phyloP scores from a whole-genome alignment of 2,113 vertebrate genomes.

The Aramus guarauna region DNA sequence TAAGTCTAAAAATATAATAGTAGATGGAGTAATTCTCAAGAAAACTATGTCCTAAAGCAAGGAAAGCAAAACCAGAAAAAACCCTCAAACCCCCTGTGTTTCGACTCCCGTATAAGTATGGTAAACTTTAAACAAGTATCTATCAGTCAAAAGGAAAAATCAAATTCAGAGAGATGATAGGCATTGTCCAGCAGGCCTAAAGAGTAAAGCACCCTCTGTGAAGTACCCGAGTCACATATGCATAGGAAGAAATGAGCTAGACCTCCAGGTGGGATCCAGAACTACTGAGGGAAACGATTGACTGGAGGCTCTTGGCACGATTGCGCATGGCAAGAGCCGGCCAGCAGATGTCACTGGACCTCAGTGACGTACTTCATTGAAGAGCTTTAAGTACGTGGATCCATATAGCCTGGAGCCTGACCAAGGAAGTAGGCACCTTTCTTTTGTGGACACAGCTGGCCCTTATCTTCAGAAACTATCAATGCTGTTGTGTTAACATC shows the following conservation, averaged over 20 bases:
- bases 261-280: background rate
- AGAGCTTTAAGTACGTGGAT: background rate
- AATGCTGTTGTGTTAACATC: background rate
- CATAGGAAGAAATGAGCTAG: background rate
- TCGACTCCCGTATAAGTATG: background rate
- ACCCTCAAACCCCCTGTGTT: background rate
- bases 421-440: background rate
- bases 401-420: background rate
- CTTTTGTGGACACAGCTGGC: background rate
- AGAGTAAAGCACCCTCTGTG: background rate
- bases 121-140: background rate
- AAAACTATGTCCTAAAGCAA: background rate
- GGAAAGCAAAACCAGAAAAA: background rate
- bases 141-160: background rate
- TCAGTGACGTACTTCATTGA: background rate
- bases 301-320: background rate
- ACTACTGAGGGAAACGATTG: background rate
- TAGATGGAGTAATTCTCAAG: background rate
- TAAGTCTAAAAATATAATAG: background rate
- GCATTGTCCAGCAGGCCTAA: background rate
- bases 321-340: background rate
- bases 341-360: background rate
- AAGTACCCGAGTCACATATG: background rate
- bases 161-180: background rate
- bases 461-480: background rate